Base-by-base conservation (phyloP, 2,113 vertebrate genomes). In the Aspiorhynchus laticeps region DNA sequence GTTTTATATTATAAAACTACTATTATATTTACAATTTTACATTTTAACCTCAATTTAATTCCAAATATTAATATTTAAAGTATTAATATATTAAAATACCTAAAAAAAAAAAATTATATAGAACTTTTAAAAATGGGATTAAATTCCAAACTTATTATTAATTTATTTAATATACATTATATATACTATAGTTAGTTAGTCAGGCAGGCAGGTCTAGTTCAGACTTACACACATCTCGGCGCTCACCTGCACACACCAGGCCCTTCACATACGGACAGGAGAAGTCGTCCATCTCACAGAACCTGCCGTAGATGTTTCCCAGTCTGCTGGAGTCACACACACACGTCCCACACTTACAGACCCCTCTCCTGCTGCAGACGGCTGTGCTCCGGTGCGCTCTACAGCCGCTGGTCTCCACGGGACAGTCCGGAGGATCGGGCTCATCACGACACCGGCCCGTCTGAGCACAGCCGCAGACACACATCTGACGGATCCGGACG, bases 241-340 rank as follows among this genome's bases (percentile, higher is more conserved):
- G 2, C 43, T 67, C 91, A 99, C 98, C 97, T 91, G 95, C 97
- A 93, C 98, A 99, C 59, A 97, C 80, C 26, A 90, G 91, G 31
- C 97, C 98, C 41, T 93, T 91, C 48, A 96, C 85, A 88, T 99
- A 98, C 0, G 96, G 95, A 89, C 98, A 99, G 84, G 98, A 99
- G 93, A 98, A 99, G 89, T 98, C 96, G 73, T 99, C 98, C 84
- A 94, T 96, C 93, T 99, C 96, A 85, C 98, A 99, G 94, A 97
- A 96, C 92, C 95, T 96, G 87, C 98, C 98, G 26, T 96, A 97
- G 1, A 98, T 91, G 79, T 91, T 94, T 84, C 98, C 98, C 5
- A 98, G 94, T 74, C 95, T 96, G 90, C 91, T 96, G 89, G 90
- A 94, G 83, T 97, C 95, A 90, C 98, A 99, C 92, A 96, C 92